Conservation (phyloP, 2,888 invertebrate species). For the Teleiodes luculella region DNA sequence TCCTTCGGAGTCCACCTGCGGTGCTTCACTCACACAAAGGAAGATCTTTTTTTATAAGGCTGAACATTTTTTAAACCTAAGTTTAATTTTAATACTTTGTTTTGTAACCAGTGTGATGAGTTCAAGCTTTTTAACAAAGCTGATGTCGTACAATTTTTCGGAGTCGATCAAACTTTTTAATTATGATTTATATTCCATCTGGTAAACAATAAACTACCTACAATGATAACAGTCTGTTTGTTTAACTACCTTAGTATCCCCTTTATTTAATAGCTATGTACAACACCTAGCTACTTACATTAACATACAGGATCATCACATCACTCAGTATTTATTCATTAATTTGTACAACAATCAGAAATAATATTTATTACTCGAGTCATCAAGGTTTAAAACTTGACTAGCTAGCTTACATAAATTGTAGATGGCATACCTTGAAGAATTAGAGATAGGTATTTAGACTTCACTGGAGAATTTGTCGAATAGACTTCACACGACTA, state of each 20-base stretch:
- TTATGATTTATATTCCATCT: constrained; percentile 68
- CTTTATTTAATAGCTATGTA: no score
- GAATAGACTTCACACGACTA: no score
- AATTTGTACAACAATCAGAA: no score
- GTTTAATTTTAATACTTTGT: constrained; percentile 65
- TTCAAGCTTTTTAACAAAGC: constrained; percentile 63
- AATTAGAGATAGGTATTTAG: no score
- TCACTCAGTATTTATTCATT: no score
- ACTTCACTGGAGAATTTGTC: no score
- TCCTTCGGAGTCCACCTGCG: constrained; percentile 57
- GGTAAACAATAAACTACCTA: constrained; percentile 69
- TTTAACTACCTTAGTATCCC: neutral
- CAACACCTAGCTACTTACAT: no score
- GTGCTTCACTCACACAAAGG: constrained; percentile 65
- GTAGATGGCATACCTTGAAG: no score
- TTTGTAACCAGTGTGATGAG: constrained; percentile 66
- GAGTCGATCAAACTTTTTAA: constrained; percentile 72
- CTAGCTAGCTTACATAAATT: no score
- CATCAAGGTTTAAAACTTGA: no score
- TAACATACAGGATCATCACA: no score
- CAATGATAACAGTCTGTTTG: constrained; percentile 54
- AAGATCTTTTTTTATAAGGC: constrained; percentile 78
- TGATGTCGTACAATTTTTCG: constrained; percentile 71
- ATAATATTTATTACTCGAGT: no score
- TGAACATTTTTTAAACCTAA: constrained; percentile 72